phyloP scores from a whole-genome alignment of 2,113 vertebrate species.

The Phaethornis superciliosus region DNA sequence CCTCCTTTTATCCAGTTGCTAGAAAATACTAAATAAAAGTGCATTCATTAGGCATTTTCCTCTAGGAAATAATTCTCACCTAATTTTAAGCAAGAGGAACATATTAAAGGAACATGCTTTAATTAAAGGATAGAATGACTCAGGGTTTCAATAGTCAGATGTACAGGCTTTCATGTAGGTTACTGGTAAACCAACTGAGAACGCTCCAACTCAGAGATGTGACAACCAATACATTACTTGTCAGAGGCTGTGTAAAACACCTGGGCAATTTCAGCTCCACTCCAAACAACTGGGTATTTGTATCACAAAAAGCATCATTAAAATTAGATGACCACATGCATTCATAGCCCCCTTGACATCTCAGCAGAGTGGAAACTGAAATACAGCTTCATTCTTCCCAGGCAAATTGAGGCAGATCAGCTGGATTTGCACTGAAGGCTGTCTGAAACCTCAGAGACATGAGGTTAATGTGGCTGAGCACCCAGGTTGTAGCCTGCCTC shows the following conservation, averaged over 20 bases:
- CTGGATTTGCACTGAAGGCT: not conserved
- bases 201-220: not conserved
- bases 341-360: not conserved
- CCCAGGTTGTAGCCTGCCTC: not conserved
- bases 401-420: not conserved
- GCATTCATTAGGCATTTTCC: not conserved
- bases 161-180: slow-evolving; percentile 12
- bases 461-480: not conserved
- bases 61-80: slow-evolving; percentile 14
- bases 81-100: not conserved
- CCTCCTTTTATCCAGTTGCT: not conserved
- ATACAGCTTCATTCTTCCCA: not conserved
- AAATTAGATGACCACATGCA: not conserved
- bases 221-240: not conserved
- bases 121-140: slow-evolving; percentile 47
- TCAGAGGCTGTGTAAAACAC: not conserved
- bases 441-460: not conserved
- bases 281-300: not conserved
- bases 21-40: not conserved
- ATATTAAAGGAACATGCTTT: slow-evolving; percentile 15
- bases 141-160: slow-evolving; percentile 14
- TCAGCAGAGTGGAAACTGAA: not conserved
- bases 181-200: not conserved
- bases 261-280: not conserved
- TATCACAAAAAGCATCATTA: not conserved